Evolutionary conservation across 2,888 invertebrate genomes (phyloP).

Genomic region (Ferrisia virgata): DNA sequence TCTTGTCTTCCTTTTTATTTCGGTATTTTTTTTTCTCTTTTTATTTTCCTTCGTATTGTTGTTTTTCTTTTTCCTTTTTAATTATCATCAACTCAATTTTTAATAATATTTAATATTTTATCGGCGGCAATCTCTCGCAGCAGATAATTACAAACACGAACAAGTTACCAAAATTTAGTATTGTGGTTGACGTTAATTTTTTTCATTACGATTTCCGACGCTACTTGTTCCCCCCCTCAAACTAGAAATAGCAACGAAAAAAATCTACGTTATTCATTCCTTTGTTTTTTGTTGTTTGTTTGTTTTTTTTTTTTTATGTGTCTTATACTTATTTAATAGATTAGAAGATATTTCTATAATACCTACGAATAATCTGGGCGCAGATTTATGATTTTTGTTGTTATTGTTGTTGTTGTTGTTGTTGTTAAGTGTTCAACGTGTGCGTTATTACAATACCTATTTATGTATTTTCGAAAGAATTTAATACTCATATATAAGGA

Average conservation of each 20-base stretch:
- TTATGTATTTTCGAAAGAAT: background rate
- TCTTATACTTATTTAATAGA: background rate
- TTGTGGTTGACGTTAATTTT: background rate
- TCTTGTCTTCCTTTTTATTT: background rate
- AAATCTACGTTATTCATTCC: background rate
- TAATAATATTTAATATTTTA: background rate
- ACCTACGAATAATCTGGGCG: background rate
- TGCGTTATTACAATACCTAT: background rate
- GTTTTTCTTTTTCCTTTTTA: background rate
- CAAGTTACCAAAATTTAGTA: background rate
- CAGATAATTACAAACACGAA: background rate
- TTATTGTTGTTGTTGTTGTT: background rate
- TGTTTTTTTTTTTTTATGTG: background rate
- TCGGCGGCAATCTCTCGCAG: no score
- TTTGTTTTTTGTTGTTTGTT: background rate
- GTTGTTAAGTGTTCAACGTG: background rate
- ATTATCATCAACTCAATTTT: background rate
- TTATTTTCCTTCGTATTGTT: no score
- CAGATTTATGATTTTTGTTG: background rate
- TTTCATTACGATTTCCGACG: background rate
- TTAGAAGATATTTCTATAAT: background rate
- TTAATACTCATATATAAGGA: background rate
- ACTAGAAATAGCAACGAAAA: background rate
- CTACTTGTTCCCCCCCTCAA: background rate
- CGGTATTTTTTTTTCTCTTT: background rate